Base-by-base conservation (phyloP, 2,888 invertebrate species). In the Limnephilus rhombicus region DNA sequence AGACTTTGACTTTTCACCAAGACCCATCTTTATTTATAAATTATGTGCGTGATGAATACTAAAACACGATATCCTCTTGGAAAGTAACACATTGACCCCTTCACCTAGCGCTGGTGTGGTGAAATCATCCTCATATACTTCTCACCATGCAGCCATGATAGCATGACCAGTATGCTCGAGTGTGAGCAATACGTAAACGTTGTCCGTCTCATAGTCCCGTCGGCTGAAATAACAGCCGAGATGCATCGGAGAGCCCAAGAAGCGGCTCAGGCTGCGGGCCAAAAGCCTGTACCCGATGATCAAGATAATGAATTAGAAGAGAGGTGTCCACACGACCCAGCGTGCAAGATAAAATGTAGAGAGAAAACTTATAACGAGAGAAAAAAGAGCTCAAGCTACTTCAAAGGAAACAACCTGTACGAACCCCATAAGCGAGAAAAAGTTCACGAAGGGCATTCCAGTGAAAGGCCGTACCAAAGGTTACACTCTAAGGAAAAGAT, bases 141-240 rank as follows among this genome's bases (percentile, higher is more conserved):
- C 24, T 68, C 68, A 68, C 68, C n/a, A 68, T n/a, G 68, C 68
- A 68, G 24, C 68, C 82, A 34, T 82, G 34, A 82, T 31, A 34
- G 85, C n/a, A 37, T 37, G 41, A 37, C 29, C 85, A 92, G 41
- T 80, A 92, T 92, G 92, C 92, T 91, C 34, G 92, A 92, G 85
- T 92, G 92, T 90, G 92, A 92, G 49, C 92, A 88, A 18, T 92
- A 89, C 45, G 91, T 92, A 13, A 92, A 92, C 31, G 92, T 92
- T 15, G 91, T 92, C 31, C 87, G 83, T 24, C 85, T 92, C 5
- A 12, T 89, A 87, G 92, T 92, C 18, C 92, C 92, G 41, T 91
- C 92, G 53, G 92, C 92, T 34, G 92, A 92, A 85, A 41, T 85
- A 15, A 92, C 92, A 31, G 91, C 92, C n/a, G 92, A 91, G 49